Conservation (phyloP, 2,888 invertebrate genomes). For the Aleiodes testaceus region DNA sequence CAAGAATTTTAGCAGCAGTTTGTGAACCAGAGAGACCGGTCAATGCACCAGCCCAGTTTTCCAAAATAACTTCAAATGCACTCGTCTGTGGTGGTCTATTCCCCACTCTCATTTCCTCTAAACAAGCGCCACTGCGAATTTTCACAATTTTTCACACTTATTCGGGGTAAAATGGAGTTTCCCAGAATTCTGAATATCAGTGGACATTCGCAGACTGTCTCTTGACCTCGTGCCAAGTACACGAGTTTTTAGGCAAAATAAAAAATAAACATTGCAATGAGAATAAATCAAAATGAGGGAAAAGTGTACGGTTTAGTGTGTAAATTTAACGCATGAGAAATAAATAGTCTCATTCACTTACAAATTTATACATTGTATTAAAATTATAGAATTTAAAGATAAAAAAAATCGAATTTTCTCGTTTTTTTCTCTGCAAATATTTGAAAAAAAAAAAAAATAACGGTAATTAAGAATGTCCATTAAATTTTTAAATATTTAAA, state of each 20-base stretch:
- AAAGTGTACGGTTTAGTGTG: not conserved
- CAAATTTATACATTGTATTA: not conserved
- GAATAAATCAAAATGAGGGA: conserved; percentile 34
- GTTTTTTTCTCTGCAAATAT: too few relatives aligned
- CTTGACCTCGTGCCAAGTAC: conserved; percentile 65
- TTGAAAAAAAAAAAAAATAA: too few relatives aligned
- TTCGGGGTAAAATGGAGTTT: conserved; percentile 50
- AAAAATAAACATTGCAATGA: conserved; percentile 49
- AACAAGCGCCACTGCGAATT: not conserved
- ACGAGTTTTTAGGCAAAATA: too few relatives aligned
- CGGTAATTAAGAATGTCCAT: too few relatives aligned
- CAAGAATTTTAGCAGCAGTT: conserved; percentile 38
- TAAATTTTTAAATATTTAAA: too few relatives aligned
- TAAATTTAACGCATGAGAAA: not conserved
- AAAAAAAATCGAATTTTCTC: too few relatives aligned
- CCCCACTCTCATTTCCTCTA: conserved; percentile 2
- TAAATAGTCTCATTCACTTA: not conserved
- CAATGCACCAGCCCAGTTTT: conserved; percentile 69
- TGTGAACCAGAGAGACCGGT: conserved; percentile 54
- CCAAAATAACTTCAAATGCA: conserved; percentile 65
- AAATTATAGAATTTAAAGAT: too few relatives aligned
- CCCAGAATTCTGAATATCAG: conserved; percentile 63
- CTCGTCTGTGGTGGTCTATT: conserved; percentile 9
- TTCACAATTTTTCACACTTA: not conserved
- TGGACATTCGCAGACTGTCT: conserved; percentile 65